A percentile compares a stretch with the other conserved stretches of the same genome.
phyloP scores from a whole-genome alignment of 2,797 vertebrate genomes.

The Percopsis omiscomaycus region DNA sequence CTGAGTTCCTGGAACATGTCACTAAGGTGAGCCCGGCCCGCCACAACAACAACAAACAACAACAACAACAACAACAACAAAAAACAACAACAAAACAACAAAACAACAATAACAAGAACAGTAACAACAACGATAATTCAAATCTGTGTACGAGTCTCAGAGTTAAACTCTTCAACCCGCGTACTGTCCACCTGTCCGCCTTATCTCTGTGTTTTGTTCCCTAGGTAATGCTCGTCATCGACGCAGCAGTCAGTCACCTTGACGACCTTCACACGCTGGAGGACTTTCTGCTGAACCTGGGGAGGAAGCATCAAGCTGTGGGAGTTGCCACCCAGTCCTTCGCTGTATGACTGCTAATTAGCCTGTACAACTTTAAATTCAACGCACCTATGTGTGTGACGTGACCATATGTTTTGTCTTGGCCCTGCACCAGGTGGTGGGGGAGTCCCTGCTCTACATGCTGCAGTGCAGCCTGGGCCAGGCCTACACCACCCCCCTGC shows the following conservation, averaged over 20 bases:
- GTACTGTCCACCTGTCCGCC: too few species aligned
- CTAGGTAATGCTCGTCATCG: conserved; percentile 96
- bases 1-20: conserved; percentile 92
- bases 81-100: not conserved
- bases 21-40: conserved; percentile 85
- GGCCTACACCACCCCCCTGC: conserved; percentile 82
- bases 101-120: conserved; percentile 4
- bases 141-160: too few species aligned
- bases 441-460: conserved; percentile 92
- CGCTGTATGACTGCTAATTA: conserved; percentile 74
- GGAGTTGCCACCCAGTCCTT: conserved; percentile 91
- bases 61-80: not conserved
- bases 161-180: too few species aligned
- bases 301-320: conserved; percentile 89
- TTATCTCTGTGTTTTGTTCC: not conserved
- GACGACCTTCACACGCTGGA: conserved; percentile 89
- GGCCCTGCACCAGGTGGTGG: conserved; percentile 78
- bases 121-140: not conserved
- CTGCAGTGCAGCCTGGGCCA: conserved; percentile 89
- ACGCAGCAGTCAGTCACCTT: conserved; percentile 88
- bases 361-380: not conserved
- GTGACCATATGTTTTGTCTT: not conserved
- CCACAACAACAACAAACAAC: conserved; percentile 9
- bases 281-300: conserved; percentile 88
- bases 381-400: not conserved